These are phyloP conservation scores for Cephus runcator DNA, from an alignment of 2,888 invertebrate genomes.

Conservation along the genomic window DNA sequence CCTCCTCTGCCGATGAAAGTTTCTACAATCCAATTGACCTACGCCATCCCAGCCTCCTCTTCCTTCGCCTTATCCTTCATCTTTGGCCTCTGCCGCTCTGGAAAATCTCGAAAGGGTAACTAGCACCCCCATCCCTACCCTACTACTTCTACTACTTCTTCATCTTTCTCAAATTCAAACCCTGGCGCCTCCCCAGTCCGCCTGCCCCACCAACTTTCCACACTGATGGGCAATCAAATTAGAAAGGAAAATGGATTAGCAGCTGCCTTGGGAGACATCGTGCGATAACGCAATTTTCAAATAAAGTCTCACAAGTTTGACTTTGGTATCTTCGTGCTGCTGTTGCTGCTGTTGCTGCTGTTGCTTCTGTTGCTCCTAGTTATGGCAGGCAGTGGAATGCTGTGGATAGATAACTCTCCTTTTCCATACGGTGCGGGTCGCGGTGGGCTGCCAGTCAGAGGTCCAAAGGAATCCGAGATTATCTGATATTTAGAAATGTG, in stretches of 20 bases:
- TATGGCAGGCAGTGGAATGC: no score
- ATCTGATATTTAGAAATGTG: no score
- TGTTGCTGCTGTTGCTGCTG: no score
- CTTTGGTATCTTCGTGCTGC: no score
- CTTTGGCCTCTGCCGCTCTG: slow-evolving; percentile 15
- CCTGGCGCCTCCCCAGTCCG: neutral
- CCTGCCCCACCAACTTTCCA: neutral
- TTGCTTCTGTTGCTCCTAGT: no score
- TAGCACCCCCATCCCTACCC: neutral
- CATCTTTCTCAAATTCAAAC: no score
- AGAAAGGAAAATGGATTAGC: slow-evolving; percentile 39
- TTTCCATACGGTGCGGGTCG: no score
- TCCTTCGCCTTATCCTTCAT: slow-evolving; percentile 3
- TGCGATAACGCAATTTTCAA: slow-evolving; percentile 9
- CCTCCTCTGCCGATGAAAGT: slow-evolving; percentile 38
- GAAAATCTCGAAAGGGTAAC: neutral
- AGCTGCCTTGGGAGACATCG: slow-evolving; percentile 9
- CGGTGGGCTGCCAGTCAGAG: no score
- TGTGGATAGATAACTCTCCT: no score
- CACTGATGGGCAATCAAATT: slow-evolving; percentile 32
- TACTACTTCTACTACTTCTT: neutral
- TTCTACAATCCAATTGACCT: slow-evolving; percentile 52
- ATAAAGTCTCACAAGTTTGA: neutral
- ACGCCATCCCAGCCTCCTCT: slow-evolving; percentile 18
- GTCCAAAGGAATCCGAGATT: no score